phyloP scores from a whole-genome alignment of 2,888 invertebrate species.

The Geophilus truncorum region DNA sequence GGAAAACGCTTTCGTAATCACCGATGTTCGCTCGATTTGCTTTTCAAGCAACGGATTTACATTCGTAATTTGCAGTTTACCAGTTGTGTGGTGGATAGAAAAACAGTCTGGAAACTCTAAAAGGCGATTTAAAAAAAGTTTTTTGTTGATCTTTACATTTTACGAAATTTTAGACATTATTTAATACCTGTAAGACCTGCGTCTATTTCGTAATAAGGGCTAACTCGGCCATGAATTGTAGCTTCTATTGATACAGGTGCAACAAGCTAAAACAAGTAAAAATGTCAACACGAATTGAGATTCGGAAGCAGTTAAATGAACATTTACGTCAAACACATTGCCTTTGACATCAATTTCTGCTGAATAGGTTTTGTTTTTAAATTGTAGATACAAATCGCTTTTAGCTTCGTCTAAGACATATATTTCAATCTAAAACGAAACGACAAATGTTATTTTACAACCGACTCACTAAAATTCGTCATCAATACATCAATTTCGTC shows the following conservation, averaged over 20 bases:
- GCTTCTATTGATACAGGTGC: neutral
- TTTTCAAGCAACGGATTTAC: neutral
- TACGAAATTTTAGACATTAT: too few relatives aligned
- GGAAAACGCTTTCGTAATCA: neutral
- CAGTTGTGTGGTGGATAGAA: neutral
- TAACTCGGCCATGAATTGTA: neutral
- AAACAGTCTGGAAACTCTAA: neutral
- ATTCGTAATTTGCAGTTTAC: neutral
- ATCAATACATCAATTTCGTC: neutral
- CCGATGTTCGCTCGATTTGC: neutral
- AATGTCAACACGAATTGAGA: too few relatives aligned
- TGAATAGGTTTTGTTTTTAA: neutral
- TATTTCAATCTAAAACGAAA: neutral
- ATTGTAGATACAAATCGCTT: neutral
- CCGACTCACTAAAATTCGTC: neutral
- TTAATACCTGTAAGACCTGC: neutral
- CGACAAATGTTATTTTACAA: neutral
- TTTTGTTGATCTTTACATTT: too few relatives aligned
- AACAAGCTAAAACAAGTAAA: neutral
- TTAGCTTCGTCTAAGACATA: neutral
- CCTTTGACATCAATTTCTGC: neutral
- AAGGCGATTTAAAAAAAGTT: neutral
- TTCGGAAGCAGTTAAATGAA: neutral
- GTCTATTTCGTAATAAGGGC: neutral
- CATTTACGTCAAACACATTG: neutral